Percentiles rank a stretch among this genome's conserved stretches.
phyloP scores from a whole-genome alignment of 1,140 invertebrate species.

The Steinernema khuongi region DNA sequence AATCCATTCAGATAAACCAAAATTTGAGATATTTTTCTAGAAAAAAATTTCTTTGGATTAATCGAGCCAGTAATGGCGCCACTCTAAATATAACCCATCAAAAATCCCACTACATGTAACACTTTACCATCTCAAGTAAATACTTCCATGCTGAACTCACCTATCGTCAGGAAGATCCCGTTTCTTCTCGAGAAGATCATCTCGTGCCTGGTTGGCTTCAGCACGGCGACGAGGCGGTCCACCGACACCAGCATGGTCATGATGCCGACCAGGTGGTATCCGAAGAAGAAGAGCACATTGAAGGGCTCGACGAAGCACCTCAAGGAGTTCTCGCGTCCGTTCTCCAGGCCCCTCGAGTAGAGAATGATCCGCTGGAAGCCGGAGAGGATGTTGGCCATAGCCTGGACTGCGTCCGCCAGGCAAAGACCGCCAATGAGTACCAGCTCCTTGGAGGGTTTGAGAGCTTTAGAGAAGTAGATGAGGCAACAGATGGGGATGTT shows the following conservation, averaged over 20 bases:
- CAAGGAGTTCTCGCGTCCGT: neutral
- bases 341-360: neutral
- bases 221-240: neutral
- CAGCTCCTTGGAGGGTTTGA: neutral
- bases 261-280: neutral
- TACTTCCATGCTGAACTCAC: no score
- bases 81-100: no score
- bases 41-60: no score
- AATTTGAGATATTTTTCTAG: no score
- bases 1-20: no score
- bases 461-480: neutral
- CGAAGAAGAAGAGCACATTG: constrained; percentile 4
- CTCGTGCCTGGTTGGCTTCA: neutral
- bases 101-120: no score
- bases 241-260: neutral
- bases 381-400: neutral
- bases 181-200: neutral
- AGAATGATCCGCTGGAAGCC: neutral
- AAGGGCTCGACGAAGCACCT: neutral
- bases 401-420: neutral
- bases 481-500: neutral
- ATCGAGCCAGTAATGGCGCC: no score
- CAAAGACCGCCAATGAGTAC: neutral
- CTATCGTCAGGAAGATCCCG: neutral
- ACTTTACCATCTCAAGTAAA: no score